Percentiles rank a stretch among this genome's conserved stretches.
phyloP scores from a whole-genome alignment of 1,140 invertebrate species.

The Araneus ventricosus region DNA sequence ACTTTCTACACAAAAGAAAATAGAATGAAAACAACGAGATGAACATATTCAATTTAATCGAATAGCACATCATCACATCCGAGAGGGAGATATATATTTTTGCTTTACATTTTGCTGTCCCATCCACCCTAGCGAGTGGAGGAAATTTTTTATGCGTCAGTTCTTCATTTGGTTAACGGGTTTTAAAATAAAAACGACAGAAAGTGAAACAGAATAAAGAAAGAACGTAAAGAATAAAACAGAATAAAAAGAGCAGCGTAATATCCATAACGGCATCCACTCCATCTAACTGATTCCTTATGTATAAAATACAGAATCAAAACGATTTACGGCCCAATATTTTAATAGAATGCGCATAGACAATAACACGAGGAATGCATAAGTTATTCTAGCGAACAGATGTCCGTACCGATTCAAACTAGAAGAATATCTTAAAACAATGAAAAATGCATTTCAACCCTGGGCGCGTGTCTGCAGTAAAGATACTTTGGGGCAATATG shows the following conservation, averaged over 20 bases:
- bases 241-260: neutral
- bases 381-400: constrained; percentile 56
- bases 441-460: constrained; percentile 34
- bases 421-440: constrained; percentile 42
- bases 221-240: neutral
- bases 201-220: neutral
- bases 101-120: neutral
- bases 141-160: neutral
- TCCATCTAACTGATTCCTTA: constrained; percentile 58
- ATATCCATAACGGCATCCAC: constrained; percentile 48
- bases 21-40: neutral
- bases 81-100: neutral
- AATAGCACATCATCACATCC: neutral
- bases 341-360: constrained; percentile 64
- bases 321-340: constrained; percentile 57
- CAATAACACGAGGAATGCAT: constrained; percentile 51
- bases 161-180: neutral
- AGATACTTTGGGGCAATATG: neutral
- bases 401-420: neutral
- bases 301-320: constrained; percentile 67
- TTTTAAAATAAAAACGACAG: neutral
- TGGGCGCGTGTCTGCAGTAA: neutral
- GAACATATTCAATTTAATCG: neutral
- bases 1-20: neutral
- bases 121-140: neutral